Evolutionary conservation across 2,113 vertebrate genomes (phyloP), one percentile per base, ranked within the genome.

Genomic region (Chauna torquata): DNA sequence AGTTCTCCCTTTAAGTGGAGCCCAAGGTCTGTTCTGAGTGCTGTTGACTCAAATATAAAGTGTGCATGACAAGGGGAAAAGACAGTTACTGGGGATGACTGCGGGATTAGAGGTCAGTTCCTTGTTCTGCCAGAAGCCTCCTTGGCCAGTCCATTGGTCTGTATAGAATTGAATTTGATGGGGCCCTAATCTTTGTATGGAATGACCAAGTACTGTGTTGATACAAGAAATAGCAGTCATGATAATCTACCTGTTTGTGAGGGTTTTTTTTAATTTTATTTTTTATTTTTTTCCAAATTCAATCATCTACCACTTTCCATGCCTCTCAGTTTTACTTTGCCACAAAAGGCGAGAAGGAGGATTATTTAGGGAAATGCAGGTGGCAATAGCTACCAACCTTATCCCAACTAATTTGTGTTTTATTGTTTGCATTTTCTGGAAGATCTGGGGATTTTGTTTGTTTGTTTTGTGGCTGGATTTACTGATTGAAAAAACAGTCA

Each of bases 221-320:
- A 86, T 34, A 30, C 71, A 77, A 83, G 34, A 86, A 77, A 45
- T 12, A 74, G 3, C 4, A 45, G 12, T 8, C 38, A 54, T 2
- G 2, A n/a, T 24, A 65, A 42, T 5, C 9, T 27, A 27, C 7
- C n/a, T 76, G n/a, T 1, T 0, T 25, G 11, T 40, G 30, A 7
- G 13, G n/a, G n/a, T n/a, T n/a, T n/a, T n/a, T n/a, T n/a, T 5
- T 30, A 4, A 30, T 55, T 13, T 16, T 36, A 14, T 17, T 5
- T 7, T 18, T 55, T 77, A 38, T 65, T 20, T 52, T 12, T 5
- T 16, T 16, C 27, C 20, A 68, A 38, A 65, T 81, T 69, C 36
- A 8, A 20, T 52, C 7, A 15, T 65, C 66, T 81, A 11, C 40
- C 17, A 11, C 15, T 74, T 83, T 40, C 19, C 1, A 0, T 65